Conservation (phyloP, 2,888 invertebrate genomes). For the Megamerina dolium region DNA sequence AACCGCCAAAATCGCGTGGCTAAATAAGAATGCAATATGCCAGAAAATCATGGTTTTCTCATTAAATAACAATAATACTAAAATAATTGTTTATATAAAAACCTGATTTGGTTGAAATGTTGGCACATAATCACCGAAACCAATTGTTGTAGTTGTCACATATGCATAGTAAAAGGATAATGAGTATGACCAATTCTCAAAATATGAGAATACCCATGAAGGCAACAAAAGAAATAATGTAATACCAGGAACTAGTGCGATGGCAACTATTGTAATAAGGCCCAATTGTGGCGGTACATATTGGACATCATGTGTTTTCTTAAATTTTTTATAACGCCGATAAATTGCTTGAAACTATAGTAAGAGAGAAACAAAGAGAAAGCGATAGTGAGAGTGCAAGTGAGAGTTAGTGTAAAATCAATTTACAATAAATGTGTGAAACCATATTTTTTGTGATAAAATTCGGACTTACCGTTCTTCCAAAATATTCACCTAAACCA, state of each 20-base stretch:
- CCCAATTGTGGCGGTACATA: slow-evolving; percentile 65
- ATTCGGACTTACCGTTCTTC: slow-evolving; percentile 65
- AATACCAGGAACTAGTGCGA: slow-evolving; percentile 84
- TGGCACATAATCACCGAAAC: slow-evolving; percentile 89
- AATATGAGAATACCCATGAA: slow-evolving; percentile 73
- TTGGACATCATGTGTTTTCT: slow-evolving; percentile 56
- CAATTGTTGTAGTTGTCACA: slow-evolving; percentile 81
- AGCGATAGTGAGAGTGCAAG: not conserved
- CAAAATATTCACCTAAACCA: slow-evolving; percentile 80
- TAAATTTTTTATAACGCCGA: slow-evolving; percentile 69
- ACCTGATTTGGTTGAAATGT: slow-evolving; percentile 49
- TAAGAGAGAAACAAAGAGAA: slow-evolving; percentile 13
- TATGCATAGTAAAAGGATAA: slow-evolving; percentile 83
- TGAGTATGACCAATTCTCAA: slow-evolving; percentile 81
- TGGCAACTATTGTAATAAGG: slow-evolving; percentile 70
- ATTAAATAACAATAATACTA: not conserved
- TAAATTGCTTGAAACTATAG: slow-evolving; percentile 71
- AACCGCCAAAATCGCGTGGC: slow-evolving; percentile 52
- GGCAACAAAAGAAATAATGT: slow-evolving; percentile 82
- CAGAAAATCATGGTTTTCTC: not conserved
- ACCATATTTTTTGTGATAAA: too few relatives aligned
- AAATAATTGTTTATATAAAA: slow-evolving; percentile 4
- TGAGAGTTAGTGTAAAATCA: not conserved
- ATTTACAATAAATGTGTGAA: too few relatives aligned
- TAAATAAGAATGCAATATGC: slow-evolving; percentile 16